Evolutionary conservation across 2,797 vertebrate species (phyloP).

Genomic region (Catharus ustulatus): DNA sequence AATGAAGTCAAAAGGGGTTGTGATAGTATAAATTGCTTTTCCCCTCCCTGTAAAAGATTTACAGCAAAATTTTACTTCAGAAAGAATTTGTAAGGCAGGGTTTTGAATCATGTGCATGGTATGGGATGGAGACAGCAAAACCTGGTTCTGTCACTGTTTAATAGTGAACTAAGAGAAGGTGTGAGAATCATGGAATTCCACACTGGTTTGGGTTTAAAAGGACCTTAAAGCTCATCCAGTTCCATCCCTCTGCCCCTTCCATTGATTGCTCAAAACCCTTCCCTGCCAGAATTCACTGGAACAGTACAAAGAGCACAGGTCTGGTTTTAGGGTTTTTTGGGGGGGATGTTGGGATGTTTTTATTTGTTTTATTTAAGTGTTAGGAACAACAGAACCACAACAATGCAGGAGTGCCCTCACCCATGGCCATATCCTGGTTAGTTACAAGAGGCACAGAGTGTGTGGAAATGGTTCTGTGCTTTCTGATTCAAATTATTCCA

Average conservation of each 20-base stretch:
- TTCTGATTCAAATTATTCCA: neutral
- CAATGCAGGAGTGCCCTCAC: neutral
- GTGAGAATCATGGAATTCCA: neutral
- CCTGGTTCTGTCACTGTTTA: neutral
- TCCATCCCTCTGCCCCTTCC: neutral
- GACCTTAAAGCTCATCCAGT: neutral
- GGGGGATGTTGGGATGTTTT: rapidly evolving
- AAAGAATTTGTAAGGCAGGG: neutral
- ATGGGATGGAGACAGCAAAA: neutral
- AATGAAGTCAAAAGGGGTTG: slow-evolving; percentile 7
- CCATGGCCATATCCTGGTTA: rapidly evolving
- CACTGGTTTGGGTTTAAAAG: neutral
- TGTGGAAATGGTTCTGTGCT: neutral
- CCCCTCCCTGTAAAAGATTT: neutral
- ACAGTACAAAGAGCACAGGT: neutral
- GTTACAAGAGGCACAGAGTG: neutral
- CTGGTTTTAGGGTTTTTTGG: rapidly evolving
- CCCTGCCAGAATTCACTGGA: neutral
- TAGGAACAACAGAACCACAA: neutral
- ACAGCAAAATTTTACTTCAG: neutral
- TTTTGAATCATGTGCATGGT: neutral
- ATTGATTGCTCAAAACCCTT: neutral
- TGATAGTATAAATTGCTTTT: neutral
- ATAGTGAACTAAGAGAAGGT: neutral
- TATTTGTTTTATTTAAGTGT: neutral